Base-by-base conservation (phyloP, 2,797 vertebrate species). In the Gadopsis marmoratus region DNA sequence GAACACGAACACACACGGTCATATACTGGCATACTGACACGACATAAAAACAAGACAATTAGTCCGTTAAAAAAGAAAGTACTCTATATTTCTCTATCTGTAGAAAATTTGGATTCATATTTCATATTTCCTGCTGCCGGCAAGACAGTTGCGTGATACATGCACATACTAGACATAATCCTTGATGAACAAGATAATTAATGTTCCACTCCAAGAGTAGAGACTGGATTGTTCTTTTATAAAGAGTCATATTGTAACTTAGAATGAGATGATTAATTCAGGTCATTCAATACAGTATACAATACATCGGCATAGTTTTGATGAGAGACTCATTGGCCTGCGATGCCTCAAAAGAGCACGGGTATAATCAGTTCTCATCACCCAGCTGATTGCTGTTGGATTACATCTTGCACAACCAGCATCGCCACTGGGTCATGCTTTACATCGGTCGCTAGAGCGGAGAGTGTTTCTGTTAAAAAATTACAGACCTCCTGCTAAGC, bases 91-190 rank as follows among this genome's bases (percentile, higher is more conserved):
- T 77, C 21, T 55, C 21, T 47, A 51, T 43, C 16, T 56, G 31
- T 55, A 68, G 13, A 37, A 65, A 73, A 65, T n/a, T 37, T 7
- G 0, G 19, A 62, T 70, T 71, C 23, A 35, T 60, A 62, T 69
- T 78, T 68, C 0, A 26, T 35, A 4, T 53, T 64, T n/a, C n/a
- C 48, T 74, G 73, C 65, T 78, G 43, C 4, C n/a, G 23, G 43
- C 13, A 71, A 77, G 17, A 58, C 14, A 41, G 7, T 29, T 37
- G 13, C 33, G 11, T 29, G 8, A 64, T 19, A 17, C 41, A 29
- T 47, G 10, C 4, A 54, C 19, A 62, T 39, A 43, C 26, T 33
- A 16, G 35, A 60, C 4, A 26, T 26, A 21, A 61, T 29, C 35
- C n/a, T n/a, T 62, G 23, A 16, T 51, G n/a, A 5, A 41, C 23